Percentiles rank a stretch among this genome's conserved stretches.
phyloP scores from a whole-genome alignment of 2,888 invertebrate species.

The Hofmannophila pseudospretella region DNA sequence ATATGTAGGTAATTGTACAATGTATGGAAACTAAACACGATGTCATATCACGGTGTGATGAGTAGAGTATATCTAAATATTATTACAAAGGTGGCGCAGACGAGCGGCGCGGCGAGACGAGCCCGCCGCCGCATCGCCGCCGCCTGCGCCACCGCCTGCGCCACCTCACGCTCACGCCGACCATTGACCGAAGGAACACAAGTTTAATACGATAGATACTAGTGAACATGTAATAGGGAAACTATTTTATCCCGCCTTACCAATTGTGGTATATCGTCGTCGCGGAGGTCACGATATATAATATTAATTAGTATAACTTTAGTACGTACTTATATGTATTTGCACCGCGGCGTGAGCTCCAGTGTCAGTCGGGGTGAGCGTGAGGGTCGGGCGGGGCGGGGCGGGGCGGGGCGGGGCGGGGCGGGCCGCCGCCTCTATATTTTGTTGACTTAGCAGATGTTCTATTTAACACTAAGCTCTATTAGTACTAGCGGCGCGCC shows the following conservation, averaged over 20 bases:
- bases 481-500: slow-evolving; percentile 19
- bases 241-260: too few relatives aligned
- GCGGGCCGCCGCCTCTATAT: slow-evolving; percentile 25
- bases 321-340: too few relatives aligned
- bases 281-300: too few relatives aligned
- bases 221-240: too few relatives aligned
- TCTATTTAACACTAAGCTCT: slow-evolving; percentile 36
- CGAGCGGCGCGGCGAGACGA: slow-evolving; percentile 4
- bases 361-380: too few relatives aligned
- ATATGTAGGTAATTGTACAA: slow-evolving; percentile 23
- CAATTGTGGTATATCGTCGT: too few relatives aligned
- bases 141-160: slow-evolving; percentile 4
- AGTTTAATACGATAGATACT: too few relatives aligned
- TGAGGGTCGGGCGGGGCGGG: too few relatives aligned
- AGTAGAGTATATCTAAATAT: slow-evolving; percentile 21
- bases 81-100: slow-evolving; percentile 17
- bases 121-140: slow-evolving; percentile 2
- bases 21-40: slow-evolving; percentile 37
- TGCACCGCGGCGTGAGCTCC: too few relatives aligned
- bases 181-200: too few relatives aligned
- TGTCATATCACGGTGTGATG: slow-evolving; percentile 70
- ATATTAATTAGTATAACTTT: too few relatives aligned
- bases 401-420: not conserved
- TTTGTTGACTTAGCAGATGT: slow-evolving; percentile 47
- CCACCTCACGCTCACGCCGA: slow-evolving; percentile 1